phyloP scores from a whole-genome alignment of 2,888 invertebrate species.

The Epinotia brunnichana region DNA sequence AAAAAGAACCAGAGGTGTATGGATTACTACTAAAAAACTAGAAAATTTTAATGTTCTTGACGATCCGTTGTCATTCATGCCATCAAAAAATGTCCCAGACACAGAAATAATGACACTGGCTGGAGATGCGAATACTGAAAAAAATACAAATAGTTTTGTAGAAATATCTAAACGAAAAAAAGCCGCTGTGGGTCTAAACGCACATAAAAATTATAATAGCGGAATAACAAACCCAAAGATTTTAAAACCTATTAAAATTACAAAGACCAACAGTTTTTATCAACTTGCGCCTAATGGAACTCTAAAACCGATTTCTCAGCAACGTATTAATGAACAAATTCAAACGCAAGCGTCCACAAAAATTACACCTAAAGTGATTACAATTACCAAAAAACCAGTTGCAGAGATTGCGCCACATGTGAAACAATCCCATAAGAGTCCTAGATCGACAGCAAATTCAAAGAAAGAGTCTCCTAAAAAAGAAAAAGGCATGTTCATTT shows the following conservation, averaged over 20 bases:
- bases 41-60: conserved; percentile 72
- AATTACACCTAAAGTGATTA: conserved; percentile 17
- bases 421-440: conserved; percentile 58
- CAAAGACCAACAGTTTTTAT: conserved; percentile 67
- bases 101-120: conserved; percentile 32
- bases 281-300: conserved; percentile 58
- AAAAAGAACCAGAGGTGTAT: conserved; percentile 68
- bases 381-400: conserved; percentile 50
- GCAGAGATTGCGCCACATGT: conserved; percentile 62
- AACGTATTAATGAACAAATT: conserved; percentile 31
- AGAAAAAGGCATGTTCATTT: conserved; percentile 66
- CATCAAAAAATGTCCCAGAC: conserved; percentile 45
- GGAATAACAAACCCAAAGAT: conserved; percentile 47
- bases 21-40: conserved; percentile 72
- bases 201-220: neutral
- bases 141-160: neutral
- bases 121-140: conserved; percentile 1
- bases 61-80: conserved; percentile 71
- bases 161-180: neutral
- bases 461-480: conserved; percentile 47
- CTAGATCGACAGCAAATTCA: conserved; percentile 44
- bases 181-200: neutral
- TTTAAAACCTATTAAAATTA: conserved; percentile 73
- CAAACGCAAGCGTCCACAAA: conserved; percentile 21
- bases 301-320: conserved; percentile 49